Evolutionary conservation across 2,113 vertebrate species (phyloP), one percentile per base, ranked within the genome.

Genomic region (Alethe castanea): DNA sequence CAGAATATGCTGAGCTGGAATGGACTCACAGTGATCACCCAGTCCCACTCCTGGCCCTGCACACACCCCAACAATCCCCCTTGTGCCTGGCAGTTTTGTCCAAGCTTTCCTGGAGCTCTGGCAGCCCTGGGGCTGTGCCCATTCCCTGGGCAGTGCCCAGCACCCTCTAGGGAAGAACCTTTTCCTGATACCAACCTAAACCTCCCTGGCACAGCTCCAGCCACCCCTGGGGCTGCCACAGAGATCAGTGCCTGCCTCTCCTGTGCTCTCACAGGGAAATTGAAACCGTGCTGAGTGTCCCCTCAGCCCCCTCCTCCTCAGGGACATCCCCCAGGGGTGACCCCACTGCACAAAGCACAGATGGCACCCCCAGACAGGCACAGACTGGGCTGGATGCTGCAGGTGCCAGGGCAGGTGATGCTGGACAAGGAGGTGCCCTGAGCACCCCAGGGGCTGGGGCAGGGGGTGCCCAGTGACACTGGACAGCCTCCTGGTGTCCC

Each of bases 31-130:
- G 1, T 2, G 62, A 60, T 8, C 72, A 52, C 17, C 20, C 2
- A 52, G 7, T 6, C 13, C 4, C 2, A 2, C 11, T 14, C 31
- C 83, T 52, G 36, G 2, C 53, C 62, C 22, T 52, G 45, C 36
- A 50, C 4, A 35, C 31, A 14, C 14, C 18, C 53, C 71, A 59
- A 9, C 52, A 44, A 44, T 1, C 72, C 31, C 44, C 7, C 31
- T 31, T 35, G 29, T 6, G 23, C 24, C 60, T 66, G 8, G 1
- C 0, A 50, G 31, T 1, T 0, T 0, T 50, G 7, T 26, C 61
- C 44, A 31, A 59, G 33, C 0, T 0, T 14, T 23, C 44, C 71
- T 44, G 82, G 35, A 74, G 71, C 60, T 76, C 10, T 66, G 71
- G 52, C 35, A 85, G 82, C 20, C 70, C 35, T 0, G 1, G 52